These are phyloP conservation scores for Palythoa grandis DNA, from an alignment of 92 coral and sea anemone genomes.

Conservation along the genomic window DNA sequence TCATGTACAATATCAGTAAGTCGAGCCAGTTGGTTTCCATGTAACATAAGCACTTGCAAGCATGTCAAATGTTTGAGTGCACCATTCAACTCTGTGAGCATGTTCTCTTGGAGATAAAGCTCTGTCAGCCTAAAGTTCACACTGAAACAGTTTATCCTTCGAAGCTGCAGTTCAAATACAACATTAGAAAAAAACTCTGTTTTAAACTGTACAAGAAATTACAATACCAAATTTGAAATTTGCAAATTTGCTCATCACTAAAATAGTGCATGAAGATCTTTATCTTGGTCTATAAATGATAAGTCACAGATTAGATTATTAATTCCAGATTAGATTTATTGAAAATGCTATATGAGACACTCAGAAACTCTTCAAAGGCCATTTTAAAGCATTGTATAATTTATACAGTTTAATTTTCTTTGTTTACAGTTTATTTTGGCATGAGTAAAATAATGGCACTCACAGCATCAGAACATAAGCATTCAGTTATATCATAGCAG, in stretches of 20 bases:
- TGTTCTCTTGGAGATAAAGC: constrained; percentile 86
- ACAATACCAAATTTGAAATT: too few relatives aligned
- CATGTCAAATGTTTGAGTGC: constrained; percentile 79
- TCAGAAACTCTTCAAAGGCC: too few relatives aligned
- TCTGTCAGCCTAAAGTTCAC: constrained; percentile 82
- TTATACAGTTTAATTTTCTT: too few relatives aligned
- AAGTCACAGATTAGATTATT: too few relatives aligned
- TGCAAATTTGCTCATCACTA: neutral
- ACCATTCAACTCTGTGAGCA: constrained; percentile 85
- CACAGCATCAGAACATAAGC: too few relatives aligned
- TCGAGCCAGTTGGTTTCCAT: constrained; percentile 92
- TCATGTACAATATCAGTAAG: constrained; percentile 94
- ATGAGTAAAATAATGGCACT: too few relatives aligned
- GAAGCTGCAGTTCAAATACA: constrained; percentile 57
- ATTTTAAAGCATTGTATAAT: too few relatives aligned
- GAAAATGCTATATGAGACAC: too few relatives aligned
- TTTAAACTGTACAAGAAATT: neutral
- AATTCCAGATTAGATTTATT: too few relatives aligned
- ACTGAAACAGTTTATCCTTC: constrained; percentile 77
- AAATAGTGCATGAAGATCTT: neutral
- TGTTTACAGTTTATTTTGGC: too few relatives aligned
- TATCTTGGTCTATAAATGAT: too few relatives aligned
- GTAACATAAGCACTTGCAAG: constrained; percentile 86
- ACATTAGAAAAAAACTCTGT: neutral
- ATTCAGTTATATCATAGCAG: too few relatives aligned